Base-by-base conservation (phyloP, 2,113 vertebrate genomes). In the Spilogale gracilis region DNA sequence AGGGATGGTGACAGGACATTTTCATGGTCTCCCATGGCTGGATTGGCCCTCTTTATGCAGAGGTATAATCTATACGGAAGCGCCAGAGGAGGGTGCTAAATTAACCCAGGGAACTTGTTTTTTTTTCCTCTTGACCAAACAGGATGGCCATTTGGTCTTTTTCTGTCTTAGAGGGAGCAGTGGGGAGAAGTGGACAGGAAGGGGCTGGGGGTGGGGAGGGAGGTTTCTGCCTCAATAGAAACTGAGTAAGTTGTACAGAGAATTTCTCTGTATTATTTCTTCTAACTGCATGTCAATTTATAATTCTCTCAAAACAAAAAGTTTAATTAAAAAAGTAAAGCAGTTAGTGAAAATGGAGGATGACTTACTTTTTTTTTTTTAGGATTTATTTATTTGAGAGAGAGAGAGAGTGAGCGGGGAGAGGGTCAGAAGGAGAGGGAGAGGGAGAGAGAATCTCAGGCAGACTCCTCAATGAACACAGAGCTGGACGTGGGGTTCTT, bases 271-370 rank as follows among this genome's bases (percentile, higher is more conserved):
- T 30, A 10, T 69, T 80, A 56, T 80, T 73, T 74, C 67, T 65
- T 83, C 82, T 6, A 69, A 45, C 5, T 92, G 6, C 5, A 17
- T 45, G 21, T 61, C 60, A 89, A 54, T 71, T 92, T 96, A 58
- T 80, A 80, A 94, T 94, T 43, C 61, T 61, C 27, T 81, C 12
- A 61, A 88, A 95, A 92, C 43, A 30, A 93, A 74, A 79, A 23
- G 9, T 18, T 89, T 76, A 58, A 48, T 69, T 52, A 30, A 91
- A 81, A 45, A 84, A 43, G 8, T 8, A 58, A 79, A 69, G 9
- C 20, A 6, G 38, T 71, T 69, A 30, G 11, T 63, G 16, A 92
- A 94, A 85, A 25, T 32, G 0, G n/a, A 94, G 65, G 5, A 30
- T 63, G 78, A 38, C 23, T 91, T 67, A 71, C 50, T 56, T 67